Evolutionary conservation across 2,888 invertebrate species (phyloP).

Genomic region (Chymomyza caudatula): DNA sequence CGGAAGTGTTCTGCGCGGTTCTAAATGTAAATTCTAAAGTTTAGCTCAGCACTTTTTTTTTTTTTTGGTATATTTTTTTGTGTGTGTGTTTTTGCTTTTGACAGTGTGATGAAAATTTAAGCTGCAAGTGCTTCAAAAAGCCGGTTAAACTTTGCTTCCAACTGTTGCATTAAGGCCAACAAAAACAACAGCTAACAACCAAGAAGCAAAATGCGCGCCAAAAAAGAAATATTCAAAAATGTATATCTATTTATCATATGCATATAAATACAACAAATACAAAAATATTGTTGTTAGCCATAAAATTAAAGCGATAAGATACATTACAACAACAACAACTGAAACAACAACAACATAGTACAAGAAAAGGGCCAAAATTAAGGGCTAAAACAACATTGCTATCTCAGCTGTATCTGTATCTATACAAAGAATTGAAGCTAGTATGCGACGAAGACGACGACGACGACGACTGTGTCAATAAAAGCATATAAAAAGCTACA

Average conservation of each 20-base stretch:
- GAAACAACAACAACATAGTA: not conserved
- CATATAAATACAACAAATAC: not conserved
- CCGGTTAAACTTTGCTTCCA: not conserved
- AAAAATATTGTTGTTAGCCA: not conserved
- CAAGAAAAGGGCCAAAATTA: not conserved
- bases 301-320: not conserved
- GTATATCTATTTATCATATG: not conserved
- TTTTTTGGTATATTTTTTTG: not conserved
- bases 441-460: not conserved
- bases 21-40: not conserved
- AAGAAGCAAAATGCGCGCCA: not conserved
- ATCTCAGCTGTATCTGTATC: not conserved
- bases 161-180: not conserved
- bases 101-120: not conserved
- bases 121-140: slow-evolving; percentile 13
- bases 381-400: not conserved
- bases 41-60: not conserved
- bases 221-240: not conserved
- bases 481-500: not conserved
- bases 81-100: not conserved
- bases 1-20: not conserved
- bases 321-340: not conserved
- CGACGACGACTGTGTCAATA: not conserved
- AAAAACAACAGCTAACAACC: not conserved
- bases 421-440: not conserved